These are phyloP conservation scores for Erebia epiphron DNA, from an alignment of 2,888 invertebrate species.

Conservation along the genomic window DNA sequence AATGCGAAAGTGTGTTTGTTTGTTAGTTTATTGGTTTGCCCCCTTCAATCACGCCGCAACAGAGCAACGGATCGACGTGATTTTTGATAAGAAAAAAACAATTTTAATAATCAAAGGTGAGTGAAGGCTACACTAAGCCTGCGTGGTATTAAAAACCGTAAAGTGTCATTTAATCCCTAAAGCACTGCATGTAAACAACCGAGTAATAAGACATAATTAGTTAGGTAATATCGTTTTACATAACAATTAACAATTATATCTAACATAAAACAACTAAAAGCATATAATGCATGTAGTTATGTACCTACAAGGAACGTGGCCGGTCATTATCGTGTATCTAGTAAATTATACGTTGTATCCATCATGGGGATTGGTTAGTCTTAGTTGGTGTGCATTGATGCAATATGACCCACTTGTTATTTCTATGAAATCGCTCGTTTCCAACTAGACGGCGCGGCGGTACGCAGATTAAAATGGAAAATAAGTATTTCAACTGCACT, in stretches of 20 bases:
- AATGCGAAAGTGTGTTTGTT: no score
- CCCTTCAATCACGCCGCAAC: no score
- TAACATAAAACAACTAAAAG: conserved; percentile 14
- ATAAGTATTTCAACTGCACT: conserved; percentile 20
- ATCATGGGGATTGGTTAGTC: conserved; percentile 56
- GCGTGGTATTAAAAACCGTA: no score
- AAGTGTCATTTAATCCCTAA: no score
- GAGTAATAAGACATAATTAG: conserved; percentile 3
- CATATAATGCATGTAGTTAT: conserved; percentile 8
- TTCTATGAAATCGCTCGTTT: conserved; percentile 61
- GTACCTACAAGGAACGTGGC: conserved; percentile 17
- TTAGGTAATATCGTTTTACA: conserved; percentile 19
- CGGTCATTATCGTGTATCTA: conserved; percentile 54
- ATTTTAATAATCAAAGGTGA: no score
- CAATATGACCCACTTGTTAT: conserved; percentile 73
- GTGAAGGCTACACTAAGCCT: no score
- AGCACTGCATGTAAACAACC: neutral
- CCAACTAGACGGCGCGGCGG: conserved; percentile 38
- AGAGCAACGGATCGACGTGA: no score
- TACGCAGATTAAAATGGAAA: conserved; percentile 28
- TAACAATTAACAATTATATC: conserved; percentile 24
- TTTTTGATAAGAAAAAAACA: no score
- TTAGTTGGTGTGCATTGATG: conserved; percentile 66
- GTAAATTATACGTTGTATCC: conserved; percentile 66
- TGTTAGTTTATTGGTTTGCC: no score